These are phyloP conservation scores for Aradus depressus DNA, from an alignment of 2,888 invertebrate species.

Conservation along the genomic window DNA sequence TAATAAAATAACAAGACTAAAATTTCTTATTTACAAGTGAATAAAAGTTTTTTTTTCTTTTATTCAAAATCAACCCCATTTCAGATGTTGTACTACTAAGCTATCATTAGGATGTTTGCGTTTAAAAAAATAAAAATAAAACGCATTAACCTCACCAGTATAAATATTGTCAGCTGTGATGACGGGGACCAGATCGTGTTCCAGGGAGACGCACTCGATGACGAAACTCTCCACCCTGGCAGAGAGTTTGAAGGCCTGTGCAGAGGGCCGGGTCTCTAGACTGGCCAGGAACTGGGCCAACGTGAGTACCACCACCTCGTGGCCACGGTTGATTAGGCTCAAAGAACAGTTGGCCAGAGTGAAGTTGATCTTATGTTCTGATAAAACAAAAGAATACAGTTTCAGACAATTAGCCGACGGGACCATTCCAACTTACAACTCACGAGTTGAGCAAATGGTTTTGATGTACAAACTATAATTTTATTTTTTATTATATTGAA, in stretches of 20 bases:
- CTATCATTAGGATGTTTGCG: too few relatives aligned
- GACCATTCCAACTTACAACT: too few relatives aligned
- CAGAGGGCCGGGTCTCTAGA: conserved; percentile 54
- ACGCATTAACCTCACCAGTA: conserved; percentile 22
- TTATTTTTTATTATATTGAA: too few relatives aligned
- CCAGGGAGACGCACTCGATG: conserved; percentile 59
- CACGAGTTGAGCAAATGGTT: too few relatives aligned
- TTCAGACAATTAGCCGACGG: too few relatives aligned
- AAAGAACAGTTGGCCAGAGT: conserved; percentile 61
- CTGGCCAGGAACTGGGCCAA: conserved; percentile 60
- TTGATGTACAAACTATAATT: too few relatives aligned
- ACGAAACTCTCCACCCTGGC: conserved; percentile 62
- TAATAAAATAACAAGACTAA: too few relatives aligned
- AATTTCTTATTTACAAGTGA: too few relatives aligned
- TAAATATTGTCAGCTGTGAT: conserved; percentile 47
- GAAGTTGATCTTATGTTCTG: conserved; percentile 64
- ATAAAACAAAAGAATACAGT: conserved; percentile 1
- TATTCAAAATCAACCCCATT: too few relatives aligned
- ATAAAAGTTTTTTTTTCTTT: too few relatives aligned
- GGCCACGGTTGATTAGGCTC: conserved; percentile 53
- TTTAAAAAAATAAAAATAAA: not conserved
- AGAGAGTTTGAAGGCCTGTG: conserved; percentile 55
- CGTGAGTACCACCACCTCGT: conserved; percentile 59
- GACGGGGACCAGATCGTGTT: conserved; percentile 59
- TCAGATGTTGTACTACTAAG: too few relatives aligned